Evolutionary conservation across 2,888 invertebrate species (phyloP).

Genomic region (Tetanocera ferruginea): DNA sequence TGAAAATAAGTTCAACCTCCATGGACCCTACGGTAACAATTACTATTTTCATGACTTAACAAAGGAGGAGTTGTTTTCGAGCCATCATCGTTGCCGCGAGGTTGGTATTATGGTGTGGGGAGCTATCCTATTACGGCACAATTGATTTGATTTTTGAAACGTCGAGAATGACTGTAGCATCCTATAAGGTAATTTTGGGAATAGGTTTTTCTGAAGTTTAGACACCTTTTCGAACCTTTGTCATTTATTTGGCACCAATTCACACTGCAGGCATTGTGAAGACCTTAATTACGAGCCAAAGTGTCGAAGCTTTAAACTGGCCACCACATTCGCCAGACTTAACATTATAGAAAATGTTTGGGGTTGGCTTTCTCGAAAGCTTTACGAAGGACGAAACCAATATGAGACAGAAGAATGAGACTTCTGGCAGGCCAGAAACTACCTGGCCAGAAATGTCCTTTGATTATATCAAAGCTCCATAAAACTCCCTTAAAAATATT

Average conservation of each 20-base stretch:
- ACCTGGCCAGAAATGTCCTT: too few species aligned
- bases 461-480: too few species aligned
- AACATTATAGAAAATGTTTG: too few species aligned
- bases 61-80: conserved; percentile 16
- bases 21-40: background rate
- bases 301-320: conserved; percentile 34
- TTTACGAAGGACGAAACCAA: too few species aligned
- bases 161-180: conserved; percentile 37
- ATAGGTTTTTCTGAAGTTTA: conserved; percentile 39
- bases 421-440: too few species aligned
- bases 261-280: conserved; percentile 41
- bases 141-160: conserved; percentile 41
- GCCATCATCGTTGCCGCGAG: conserved; percentile 34
- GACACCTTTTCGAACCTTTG: conserved; percentile 40
- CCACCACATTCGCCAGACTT: conserved; percentile 38
- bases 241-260: conserved; percentile 42
- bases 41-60: conserved; percentile 8
- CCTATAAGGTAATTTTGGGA: conserved; percentile 28
- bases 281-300: conserved; percentile 40
- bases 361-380: background rate
- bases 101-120: conserved; percentile 43
- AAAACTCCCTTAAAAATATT: too few species aligned
- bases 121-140: conserved; percentile 44
- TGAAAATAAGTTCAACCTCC: background rate
- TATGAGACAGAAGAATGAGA: too few species aligned